A percentile compares a stretch with the other conserved stretches of the same genome.
phyloP scores from a whole-genome alignment of 1,140 invertebrate species.

The Halesus radiatus region DNA sequence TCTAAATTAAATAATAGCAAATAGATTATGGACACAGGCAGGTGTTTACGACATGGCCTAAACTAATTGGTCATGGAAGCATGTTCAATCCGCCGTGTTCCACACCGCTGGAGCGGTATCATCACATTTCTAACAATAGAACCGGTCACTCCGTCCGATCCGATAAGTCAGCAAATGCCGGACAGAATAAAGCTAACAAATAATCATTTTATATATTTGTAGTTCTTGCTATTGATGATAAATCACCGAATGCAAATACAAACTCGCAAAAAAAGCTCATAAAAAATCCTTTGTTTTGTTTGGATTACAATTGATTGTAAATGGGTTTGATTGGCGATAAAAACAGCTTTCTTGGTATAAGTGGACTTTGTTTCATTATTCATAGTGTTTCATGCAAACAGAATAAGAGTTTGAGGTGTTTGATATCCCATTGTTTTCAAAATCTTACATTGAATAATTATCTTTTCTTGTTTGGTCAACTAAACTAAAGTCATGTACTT shows the following conservation, averaged over 20 bases:
- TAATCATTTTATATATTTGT: background rate
- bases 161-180: background rate
- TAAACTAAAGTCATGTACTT: too few species aligned
- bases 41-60: background rate
- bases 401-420: too few species aligned
- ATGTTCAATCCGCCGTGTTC: background rate
- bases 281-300: slow-evolving; percentile 13
- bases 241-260: background rate
- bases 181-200: background rate
- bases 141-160: background rate
- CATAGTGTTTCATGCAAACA: too few species aligned
- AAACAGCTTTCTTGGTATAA: too few species aligned
- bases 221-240: background rate
- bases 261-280: background rate
- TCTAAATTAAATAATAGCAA: too few species aligned
- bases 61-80: background rate
- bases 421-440: too few species aligned
- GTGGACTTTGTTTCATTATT: too few species aligned
- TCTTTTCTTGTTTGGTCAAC: too few species aligned
- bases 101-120: background rate
- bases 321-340: too few species aligned
- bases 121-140: background rate
- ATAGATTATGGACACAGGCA: background rate
- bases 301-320: background rate
- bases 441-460: too few species aligned